A percentile compares a stretch with the other conserved stretches of the same genome.
Conservation (phyloP, 1,140 invertebrate genomes). For the Ephestia elutella region DNA sequence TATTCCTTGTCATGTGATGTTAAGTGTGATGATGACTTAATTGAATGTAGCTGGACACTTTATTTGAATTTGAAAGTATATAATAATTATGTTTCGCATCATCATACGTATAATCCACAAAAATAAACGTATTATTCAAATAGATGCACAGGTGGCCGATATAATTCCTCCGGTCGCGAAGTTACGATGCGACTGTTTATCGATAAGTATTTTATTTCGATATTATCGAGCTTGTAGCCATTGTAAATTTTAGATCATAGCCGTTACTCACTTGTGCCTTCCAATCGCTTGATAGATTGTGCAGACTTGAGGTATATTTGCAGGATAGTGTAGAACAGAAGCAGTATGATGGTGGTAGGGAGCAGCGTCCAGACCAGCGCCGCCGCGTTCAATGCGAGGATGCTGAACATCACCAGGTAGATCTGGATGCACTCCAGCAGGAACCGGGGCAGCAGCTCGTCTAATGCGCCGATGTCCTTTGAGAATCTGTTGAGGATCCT, state of each 20-base stretch:
- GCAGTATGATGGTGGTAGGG: conserved; percentile 79
- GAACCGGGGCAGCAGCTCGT: conserved; percentile 88
- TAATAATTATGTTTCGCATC: no score
- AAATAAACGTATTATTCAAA: no score
- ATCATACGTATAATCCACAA: no score
- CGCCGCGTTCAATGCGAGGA: conserved; percentile 80
- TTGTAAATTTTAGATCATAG: not conserved
- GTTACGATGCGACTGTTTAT: no score
- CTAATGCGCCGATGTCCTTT: conserved; percentile 85
- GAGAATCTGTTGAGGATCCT: conserved; percentile 83
- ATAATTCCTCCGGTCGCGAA: no score
- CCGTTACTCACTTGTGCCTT: conserved; percentile 82
- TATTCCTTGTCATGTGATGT: no score
- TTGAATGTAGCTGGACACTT: no score
- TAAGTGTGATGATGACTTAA: no score
- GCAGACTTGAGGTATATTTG: conserved; percentile 88
- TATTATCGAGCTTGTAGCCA: no score
- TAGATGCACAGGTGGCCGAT: not conserved
- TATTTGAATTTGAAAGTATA: no score
- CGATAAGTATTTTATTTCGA: no score
- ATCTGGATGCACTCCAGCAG: conserved; percentile 86
- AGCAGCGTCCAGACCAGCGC: conserved; percentile 84
- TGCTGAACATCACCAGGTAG: conserved; percentile 77
- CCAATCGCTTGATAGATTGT: conserved; percentile 88
- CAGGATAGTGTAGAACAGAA: conserved; percentile 83